phyloP scores from a whole-genome alignment of 2,888 invertebrate species.

The Orchestes rusci region DNA sequence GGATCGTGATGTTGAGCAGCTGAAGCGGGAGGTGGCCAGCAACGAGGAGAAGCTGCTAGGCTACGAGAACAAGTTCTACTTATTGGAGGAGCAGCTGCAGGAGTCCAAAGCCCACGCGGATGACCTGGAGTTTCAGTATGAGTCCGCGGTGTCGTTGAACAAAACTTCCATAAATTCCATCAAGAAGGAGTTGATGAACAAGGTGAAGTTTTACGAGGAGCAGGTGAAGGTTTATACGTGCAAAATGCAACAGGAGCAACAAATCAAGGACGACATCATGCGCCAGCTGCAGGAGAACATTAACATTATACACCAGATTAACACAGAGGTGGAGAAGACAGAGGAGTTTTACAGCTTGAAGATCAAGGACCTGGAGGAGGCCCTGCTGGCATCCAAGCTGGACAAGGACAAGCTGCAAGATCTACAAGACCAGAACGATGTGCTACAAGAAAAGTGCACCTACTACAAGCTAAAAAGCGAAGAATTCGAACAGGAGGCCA shows the following conservation, averaged over 20 bases:
- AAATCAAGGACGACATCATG: conserved; percentile 12
- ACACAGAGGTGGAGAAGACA: conserved; percentile 9
- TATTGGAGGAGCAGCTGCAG: conserved; percentile 33
- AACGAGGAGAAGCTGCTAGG: conserved; percentile 37
- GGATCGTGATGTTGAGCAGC: conserved; percentile 52
- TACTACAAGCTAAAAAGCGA: conserved; percentile 33
- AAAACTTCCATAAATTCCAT: conserved; percentile 32
- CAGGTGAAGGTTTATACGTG: conserved; percentile 23
- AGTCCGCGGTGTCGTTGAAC: conserved; percentile 33
- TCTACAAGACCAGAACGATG: conserved; percentile 28
- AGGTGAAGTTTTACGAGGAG: conserved; percentile 30
- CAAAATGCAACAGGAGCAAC: not conserved
- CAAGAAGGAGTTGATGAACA: conserved; percentile 33
- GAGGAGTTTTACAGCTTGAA: conserved; percentile 8
- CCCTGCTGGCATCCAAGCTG: too few relatives aligned
- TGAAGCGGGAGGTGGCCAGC: conserved; percentile 42
- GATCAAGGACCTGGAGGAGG: conserved; percentile 23
- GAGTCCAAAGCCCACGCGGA: conserved; percentile 33
- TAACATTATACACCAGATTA: conserved; percentile 13
- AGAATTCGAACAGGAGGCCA: conserved; percentile 34
- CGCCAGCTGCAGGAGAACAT: conserved; percentile 10
- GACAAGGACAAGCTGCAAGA: conserved; percentile 28
- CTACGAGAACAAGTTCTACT: conserved; percentile 35
- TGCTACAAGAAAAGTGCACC: conserved; percentile 26
- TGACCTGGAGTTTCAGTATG: conserved; percentile 38